Base-by-base conservation (phyloP, 2,113 vertebrate genomes). In the Gila orcuttii region DNA sequence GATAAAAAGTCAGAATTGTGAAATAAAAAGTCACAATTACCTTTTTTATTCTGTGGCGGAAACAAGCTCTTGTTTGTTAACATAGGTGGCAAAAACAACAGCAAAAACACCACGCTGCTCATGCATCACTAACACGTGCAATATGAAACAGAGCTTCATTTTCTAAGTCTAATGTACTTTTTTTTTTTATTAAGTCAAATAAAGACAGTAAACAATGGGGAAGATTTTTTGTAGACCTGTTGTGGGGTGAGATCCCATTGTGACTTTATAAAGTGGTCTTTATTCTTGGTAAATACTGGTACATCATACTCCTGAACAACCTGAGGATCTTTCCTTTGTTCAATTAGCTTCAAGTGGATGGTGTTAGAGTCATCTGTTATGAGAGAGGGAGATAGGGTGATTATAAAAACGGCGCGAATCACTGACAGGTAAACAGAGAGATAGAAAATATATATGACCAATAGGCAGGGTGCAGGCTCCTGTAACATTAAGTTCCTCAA, bases 181-280 rank as follows among this genome's bases (percentile, higher is more conserved):
- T 13, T 50, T 50, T 50, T 4, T 4, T 15, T 50, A 1, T 39
- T 15, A 15, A 57, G 19, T 8, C 19, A 57, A 57, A 57, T 57
- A 57, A 57, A 57, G 55, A n/a, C 23, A 71, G 3, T 71, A 42
- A 5, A 71, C 5, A 21, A 6, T 23, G 12, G 15, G 7, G 1
- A 76, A 25, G 31, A 52, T 68, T 9, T 28, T 10, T 6, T 68
- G 31, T 8, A 86, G 74, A 97, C 98, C 96, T 99, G 98, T 84
- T 99, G 98, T 0, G 98, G 99, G 82, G 98, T 99, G 88, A 99
- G 96, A 91, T 99, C 98, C 98, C 98, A 99, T 87, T 99, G 98
- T 31, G 96, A 96, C 91, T 96, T 97, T 90, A 96, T 95, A 81
- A 97, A 99, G 69, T 97, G 95, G 0, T 99, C 98, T 91, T 99